Conservation (phyloP, 2,888 invertebrate genomes). For the Anodontia alba region DNA sequence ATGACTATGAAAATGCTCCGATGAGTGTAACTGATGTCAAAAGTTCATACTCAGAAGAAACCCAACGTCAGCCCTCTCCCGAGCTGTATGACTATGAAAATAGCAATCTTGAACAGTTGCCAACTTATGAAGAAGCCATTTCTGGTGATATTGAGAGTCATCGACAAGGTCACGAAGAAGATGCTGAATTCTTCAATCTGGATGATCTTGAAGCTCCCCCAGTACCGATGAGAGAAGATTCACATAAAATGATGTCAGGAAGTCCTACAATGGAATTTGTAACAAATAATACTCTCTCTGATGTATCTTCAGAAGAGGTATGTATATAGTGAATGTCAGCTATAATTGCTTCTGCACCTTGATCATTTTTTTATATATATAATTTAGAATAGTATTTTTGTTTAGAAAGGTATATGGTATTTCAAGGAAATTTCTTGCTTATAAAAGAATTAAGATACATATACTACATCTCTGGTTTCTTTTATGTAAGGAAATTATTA, state of each 20-base stretch:
- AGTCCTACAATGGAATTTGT: slow-evolving; percentile 14
- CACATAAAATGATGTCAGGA: slow-evolving; percentile 46
- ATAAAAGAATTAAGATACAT: too few species aligned
- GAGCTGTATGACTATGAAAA: slow-evolving; percentile 66
- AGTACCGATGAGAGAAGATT: slow-evolving; percentile 69
- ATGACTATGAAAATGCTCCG: slow-evolving; percentile 48
- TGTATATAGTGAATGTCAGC: not conserved
- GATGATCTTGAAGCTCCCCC: slow-evolving; percentile 69
- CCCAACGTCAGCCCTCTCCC: slow-evolving; percentile 42
- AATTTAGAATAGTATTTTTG: too few species aligned
- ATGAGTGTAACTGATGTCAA: slow-evolving; percentile 41
- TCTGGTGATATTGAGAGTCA: slow-evolving; percentile 49
- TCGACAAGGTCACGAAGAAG: slow-evolving; percentile 17
- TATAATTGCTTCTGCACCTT: too few species aligned
- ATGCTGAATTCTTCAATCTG: slow-evolving; percentile 63
- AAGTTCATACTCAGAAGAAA: slow-evolving; percentile 33
- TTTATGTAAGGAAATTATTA: too few species aligned
- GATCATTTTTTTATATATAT: too few species aligned
- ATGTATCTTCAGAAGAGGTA: slow-evolving; percentile 71
- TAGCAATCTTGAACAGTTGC: slow-evolving; percentile 60
- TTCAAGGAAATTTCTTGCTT: too few species aligned
- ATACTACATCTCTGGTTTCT: too few species aligned
- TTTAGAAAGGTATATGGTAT: too few species aligned
- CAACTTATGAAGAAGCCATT: slow-evolving; percentile 72
- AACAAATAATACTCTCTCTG: slow-evolving; percentile 34